Conservation (phyloP, 1,140 invertebrate species). For the Araneus ventricosus region DNA sequence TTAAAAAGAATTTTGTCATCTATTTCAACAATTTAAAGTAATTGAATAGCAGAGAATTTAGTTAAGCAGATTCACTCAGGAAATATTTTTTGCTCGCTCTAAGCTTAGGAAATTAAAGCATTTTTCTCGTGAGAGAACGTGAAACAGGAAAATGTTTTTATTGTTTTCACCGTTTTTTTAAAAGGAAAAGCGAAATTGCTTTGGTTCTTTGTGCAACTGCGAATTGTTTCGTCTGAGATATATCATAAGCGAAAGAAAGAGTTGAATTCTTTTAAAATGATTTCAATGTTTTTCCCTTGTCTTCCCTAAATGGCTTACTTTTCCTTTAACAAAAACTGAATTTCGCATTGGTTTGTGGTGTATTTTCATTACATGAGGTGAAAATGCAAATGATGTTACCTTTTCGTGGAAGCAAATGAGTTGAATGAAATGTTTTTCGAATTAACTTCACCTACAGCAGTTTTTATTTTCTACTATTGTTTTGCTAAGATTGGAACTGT, state of each 20-base stretch:
- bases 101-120: conserved; percentile 21
- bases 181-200: background rate
- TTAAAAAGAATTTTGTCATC: background rate
- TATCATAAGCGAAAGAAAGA: background rate
- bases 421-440: background rate
- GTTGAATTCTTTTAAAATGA: background rate
- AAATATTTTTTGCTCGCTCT: background rate
- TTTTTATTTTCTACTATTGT: background rate
- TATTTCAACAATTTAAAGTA: conserved; percentile 9
- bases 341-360: background rate
- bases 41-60: conserved; percentile 40
- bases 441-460: background rate
- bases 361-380: background rate
- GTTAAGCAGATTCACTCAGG: background rate
- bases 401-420: background rate
- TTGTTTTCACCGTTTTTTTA: background rate
- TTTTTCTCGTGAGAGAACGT: background rate
- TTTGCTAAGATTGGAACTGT: background rate
- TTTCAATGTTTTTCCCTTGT: background rate
- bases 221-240: conserved; percentile 8
- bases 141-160: background rate
- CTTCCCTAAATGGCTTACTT: background rate
- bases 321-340: background rate
- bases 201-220: background rate
- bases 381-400: background rate